Percentiles rank a stretch among this genome's conserved stretches.
These are phyloP conservation scores for Augochlora pura DNA, from an alignment of 1,140 invertebrate species.

Conservation along the genomic window DNA sequence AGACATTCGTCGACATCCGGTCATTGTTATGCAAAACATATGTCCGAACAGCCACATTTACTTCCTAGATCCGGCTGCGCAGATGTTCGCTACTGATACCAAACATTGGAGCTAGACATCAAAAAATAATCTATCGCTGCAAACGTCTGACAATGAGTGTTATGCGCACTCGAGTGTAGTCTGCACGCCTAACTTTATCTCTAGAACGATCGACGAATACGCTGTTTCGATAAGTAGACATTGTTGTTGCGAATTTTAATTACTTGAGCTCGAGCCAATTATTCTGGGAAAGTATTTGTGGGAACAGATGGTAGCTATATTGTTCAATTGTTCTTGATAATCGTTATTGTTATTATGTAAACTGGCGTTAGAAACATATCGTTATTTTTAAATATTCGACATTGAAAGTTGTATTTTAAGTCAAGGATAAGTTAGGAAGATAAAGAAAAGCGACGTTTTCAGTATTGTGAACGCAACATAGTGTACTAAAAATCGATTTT, in stretches of 20 bases:
- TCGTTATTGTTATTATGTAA: too few relatives aligned
- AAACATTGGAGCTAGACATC: constrained; percentile 41
- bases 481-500: too few relatives aligned
- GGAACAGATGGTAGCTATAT: too few relatives aligned
- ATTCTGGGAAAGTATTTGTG: too few relatives aligned
- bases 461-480: too few relatives aligned
- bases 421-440: too few relatives aligned
- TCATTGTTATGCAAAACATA: constrained; percentile 15
- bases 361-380: too few relatives aligned
- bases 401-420: too few relatives aligned
- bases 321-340: too few relatives aligned
- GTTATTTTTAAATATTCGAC: too few relatives aligned
- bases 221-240: constrained; percentile 20
- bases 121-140: constrained; percentile 49
- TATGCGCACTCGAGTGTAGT: constrained; percentile 24
- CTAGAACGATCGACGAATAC: constrained; percentile 2
- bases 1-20: constrained; percentile 17
- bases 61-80: constrained; percentile 24
- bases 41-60: constrained; percentile 15
- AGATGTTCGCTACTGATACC: constrained; percentile 25
- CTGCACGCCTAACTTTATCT: constrained; percentile 13
- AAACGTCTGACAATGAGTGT: constrained; percentile 13
- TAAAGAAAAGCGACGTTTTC: too few relatives aligned
- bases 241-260: not conserved
- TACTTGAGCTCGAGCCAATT: not conserved